Base-by-base conservation (phyloP, 2,797 vertebrate species). In the Pseudopleuronectes americanus region DNA sequence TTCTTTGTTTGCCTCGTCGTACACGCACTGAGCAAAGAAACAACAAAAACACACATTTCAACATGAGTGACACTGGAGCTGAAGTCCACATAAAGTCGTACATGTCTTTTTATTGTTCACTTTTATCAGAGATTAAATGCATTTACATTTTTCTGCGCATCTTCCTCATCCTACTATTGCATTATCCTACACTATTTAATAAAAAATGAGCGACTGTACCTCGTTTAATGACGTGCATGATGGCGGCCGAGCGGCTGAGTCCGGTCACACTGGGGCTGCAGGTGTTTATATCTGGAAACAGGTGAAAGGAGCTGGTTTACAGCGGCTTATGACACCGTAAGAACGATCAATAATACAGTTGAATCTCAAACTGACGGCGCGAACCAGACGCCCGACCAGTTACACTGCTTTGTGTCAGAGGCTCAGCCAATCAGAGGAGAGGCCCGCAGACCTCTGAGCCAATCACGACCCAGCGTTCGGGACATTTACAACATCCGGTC, bases 161-260 rank as follows among this genome's bases (percentile, higher is more conserved):
- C 10, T n/a, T 4, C 10, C 4, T 14, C 38, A 62, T 1, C 1
- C 4, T 0, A 8, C 36, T 26, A 22, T 2, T 14, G 5, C 23
- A 13, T 63, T 48, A 58, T 17, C 23, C 6, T 4, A 22, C 33
- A 56, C 4, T 2, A 48, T 61, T 7, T 47, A 2, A 58, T 19
- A 64, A 12, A 1, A 17, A 28, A 12, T 10, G 4, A 28, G 2
- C 10, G 2, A 52, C 83, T 84, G 61, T 93, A 97, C 96, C 96
- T 93, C 97, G 85, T 85, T 98, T 99, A 28, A 98, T 93, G 58
- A 99, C 97, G 76, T 97, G 96, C 97, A 98, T 99, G 74, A 84
- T 87, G 69, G n/a, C 69, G 55, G 24, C 23, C 49, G 22, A 56
- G 51, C 45, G 8, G 69, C 3, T 8, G 24, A 16, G 49, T 54